phyloP scores from a whole-genome alignment of 2,888 invertebrate genomes.

The Cephus spinipes region DNA sequence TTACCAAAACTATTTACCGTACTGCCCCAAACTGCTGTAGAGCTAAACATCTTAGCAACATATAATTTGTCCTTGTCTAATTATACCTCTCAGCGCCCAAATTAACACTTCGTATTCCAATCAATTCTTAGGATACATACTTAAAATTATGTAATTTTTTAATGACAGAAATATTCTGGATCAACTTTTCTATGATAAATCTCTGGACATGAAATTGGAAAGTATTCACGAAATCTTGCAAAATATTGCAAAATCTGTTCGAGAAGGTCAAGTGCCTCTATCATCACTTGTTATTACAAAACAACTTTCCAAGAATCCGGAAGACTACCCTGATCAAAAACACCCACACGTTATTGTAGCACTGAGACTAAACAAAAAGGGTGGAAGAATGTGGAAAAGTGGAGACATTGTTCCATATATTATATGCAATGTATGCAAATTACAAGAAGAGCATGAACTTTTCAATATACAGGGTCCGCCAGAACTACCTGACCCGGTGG shows the following conservation, averaged over 20 bases:
- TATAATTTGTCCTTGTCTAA: too few species aligned
- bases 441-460: background rate
- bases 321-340: constrained; percentile 88
- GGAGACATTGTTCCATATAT: constrained; percentile 97
- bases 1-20: too few species aligned
- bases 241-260: constrained; percentile 81
- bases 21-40: too few species aligned
- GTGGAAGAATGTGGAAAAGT: constrained; percentile 85
- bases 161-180: constrained; percentile 77
- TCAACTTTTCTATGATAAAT: constrained; percentile 84
- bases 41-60: too few species aligned
- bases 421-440: constrained; percentile 78
- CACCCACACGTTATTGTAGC: constrained; percentile 92
- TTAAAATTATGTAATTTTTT: background rate
- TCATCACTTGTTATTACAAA: constrained; percentile 90
- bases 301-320: constrained; percentile 94
- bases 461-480: too few species aligned
- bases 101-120: too few species aligned
- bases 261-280: constrained; percentile 77
- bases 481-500: too few species aligned
- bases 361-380: constrained; percentile 84
- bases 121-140: too few species aligned
- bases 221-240: constrained; percentile 85
- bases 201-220: constrained; percentile 85
- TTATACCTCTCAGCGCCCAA: too few species aligned